These are phyloP conservation scores for Rana temporaria DNA, from an alignment of 2,113 vertebrate genomes.

Conservation along the genomic window DNA sequence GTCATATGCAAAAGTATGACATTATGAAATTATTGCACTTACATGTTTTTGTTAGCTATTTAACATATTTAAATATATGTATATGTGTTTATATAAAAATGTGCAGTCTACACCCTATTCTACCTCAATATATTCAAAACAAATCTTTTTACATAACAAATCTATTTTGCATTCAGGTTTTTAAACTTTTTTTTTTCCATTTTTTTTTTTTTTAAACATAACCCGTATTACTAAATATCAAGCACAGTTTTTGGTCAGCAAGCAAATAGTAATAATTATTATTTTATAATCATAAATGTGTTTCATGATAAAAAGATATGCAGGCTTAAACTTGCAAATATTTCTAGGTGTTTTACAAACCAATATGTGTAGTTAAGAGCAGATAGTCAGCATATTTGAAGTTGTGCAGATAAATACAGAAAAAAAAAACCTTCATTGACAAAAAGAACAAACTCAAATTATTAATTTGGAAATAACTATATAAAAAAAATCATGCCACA, in stretches of 20 bases:
- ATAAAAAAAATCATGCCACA: no score
- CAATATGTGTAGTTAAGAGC: no score
- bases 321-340: no score
- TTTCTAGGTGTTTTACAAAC: no score
- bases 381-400: no score
- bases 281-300: neutral
- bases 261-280: slow-evolving; percentile 53
- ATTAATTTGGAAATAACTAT: no score
- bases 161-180: neutral
- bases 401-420: no score
- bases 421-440: no score
- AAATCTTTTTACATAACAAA: slow-evolving; percentile 10
- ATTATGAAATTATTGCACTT: slow-evolving; percentile 83
- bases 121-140: slow-evolving; percentile 63
- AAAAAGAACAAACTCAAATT: no score
- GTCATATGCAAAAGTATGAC: slow-evolving; percentile 82
- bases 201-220: slow-evolving; percentile 53
- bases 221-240: slow-evolving; percentile 61
- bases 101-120: slow-evolving; percentile 14
- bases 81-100: slow-evolving; percentile 68
- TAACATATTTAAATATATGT: slow-evolving; percentile 63
- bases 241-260: slow-evolving; percentile 69
- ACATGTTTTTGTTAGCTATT: slow-evolving; percentile 67
- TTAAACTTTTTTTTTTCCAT: slow-evolving; percentile 21
- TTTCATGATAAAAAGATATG: no score